Percentiles rank a stretch among this genome's conserved stretches.
These are phyloP conservation scores for Zaprionus taronus DNA, from an alignment of 1,140 invertebrate genomes.

Conservation along the genomic window DNA sequence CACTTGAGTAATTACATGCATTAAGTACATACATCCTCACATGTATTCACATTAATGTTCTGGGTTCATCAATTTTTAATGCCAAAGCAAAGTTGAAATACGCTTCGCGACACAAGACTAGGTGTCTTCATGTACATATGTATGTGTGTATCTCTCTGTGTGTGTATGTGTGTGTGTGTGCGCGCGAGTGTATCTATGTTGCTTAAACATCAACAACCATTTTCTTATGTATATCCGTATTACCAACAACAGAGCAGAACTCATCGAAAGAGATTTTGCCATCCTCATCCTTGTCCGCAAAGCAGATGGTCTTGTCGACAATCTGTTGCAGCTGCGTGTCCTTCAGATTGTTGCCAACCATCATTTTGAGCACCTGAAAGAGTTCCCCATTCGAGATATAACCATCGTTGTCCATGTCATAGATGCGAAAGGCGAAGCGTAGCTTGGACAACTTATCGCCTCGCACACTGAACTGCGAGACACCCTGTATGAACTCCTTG, in stretches of 20 bases:
- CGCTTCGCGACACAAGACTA: background rate
- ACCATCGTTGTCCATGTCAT: constrained; percentile 99
- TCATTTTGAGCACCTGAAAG: constrained; percentile 99
- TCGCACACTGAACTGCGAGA: constrained; percentile 99
- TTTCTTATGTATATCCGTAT: constrained; percentile 99
- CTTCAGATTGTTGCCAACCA: constrained; percentile 98
- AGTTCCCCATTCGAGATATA: constrained; percentile 99
- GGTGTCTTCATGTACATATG: constrained; percentile 1
- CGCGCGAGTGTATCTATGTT: constrained; percentile 11
- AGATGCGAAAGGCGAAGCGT: constrained; percentile 99
- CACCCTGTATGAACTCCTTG: constrained; percentile 99
- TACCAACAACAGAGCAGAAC: constrained; percentile 97
- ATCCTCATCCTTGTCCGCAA: constrained; percentile 98
- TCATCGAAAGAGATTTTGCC: constrained; percentile 98
- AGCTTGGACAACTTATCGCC: constrained; percentile 99
- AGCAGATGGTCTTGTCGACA: constrained; percentile 97
- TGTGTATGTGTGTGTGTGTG: constrained; percentile 12
- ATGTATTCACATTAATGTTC: constrained; percentile 6
- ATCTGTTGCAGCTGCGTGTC: constrained; percentile 98
- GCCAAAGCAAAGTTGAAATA: constrained; percentile 27
- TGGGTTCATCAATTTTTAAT: constrained; percentile 37
- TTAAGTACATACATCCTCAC: constrained; percentile 2
- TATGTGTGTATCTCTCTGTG: constrained; percentile 2
- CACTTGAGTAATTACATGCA: constrained; percentile 42
- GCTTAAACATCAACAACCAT: constrained; percentile 98